Evolutionary conservation across 2,888 invertebrate species (phyloP).

Genomic region (Agrochola macilenta): DNA sequence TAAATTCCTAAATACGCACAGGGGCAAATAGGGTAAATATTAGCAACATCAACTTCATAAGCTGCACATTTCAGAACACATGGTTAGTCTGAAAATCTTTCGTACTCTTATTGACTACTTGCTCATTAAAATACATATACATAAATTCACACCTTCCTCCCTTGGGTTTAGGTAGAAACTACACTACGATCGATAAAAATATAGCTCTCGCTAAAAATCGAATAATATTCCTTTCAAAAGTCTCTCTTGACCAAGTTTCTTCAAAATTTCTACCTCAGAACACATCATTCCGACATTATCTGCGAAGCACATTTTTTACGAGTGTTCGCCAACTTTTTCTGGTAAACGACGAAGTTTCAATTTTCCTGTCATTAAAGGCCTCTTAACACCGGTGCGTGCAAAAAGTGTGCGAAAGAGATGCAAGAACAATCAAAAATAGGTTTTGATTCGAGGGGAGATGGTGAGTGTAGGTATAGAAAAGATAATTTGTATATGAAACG

Average conservation of each 20-base stretch:
- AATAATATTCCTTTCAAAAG: not conserved
- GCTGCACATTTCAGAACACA: not conserved
- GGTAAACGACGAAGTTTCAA: conserved; percentile 82
- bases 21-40: not conserved
- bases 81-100: not conserved
- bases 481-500: conserved; percentile 42
- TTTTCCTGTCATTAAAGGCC: conserved; percentile 88
- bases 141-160: not conserved
- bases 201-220: not conserved
- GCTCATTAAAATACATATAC: not conserved
- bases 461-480: conserved; percentile 28
- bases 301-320: conserved; percentile 79
- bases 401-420: conserved; percentile 70
- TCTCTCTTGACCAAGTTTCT: conserved; percentile 1
- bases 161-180: not conserved
- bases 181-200: not conserved
- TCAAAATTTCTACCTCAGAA: conserved; percentile 61
- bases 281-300: conserved; percentile 81
- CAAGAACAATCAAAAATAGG: conserved; percentile 82
- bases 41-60: not conserved
- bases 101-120: too few relatives aligned
- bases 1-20: not conserved
- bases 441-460: conserved; percentile 75
- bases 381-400: conserved; percentile 78
- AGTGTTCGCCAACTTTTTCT: conserved; percentile 80